Evolutionary conservation across 2,888 invertebrate species (phyloP).

Genomic region (Baronia brevicornis): DNA sequence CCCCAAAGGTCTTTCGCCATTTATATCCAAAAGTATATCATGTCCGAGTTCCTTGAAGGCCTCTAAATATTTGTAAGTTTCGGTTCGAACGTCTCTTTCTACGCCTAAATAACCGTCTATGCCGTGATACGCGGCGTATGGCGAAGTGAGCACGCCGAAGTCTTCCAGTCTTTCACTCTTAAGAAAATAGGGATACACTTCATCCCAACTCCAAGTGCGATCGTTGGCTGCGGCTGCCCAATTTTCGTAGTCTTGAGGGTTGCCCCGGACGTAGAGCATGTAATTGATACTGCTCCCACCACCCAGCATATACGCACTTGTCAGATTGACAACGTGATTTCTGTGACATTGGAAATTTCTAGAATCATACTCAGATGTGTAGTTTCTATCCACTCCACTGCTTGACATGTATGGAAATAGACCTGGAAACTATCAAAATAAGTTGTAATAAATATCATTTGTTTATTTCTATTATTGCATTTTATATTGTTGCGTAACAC

Average conservation of each 20-base stretch:
- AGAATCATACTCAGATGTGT: conserved; percentile 18
- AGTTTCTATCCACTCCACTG: conserved; percentile 21
- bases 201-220: conserved; percentile 23
- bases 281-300: conserved; percentile 25
- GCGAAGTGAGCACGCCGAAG: conserved; percentile 17
- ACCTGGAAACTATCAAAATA: conserved; percentile 17
- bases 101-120: conserved; percentile 25
- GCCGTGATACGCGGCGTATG: conserved; percentile 24
- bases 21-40: conserved; percentile 29
- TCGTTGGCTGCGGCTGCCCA: conserved; percentile 26
- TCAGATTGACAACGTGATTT: conserved; percentile 15
- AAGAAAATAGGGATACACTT: conserved; percentile 25
- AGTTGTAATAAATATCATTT: not conserved
- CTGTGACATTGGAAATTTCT: conserved; percentile 18
- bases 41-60: conserved; percentile 36
- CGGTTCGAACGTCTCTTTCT: conserved; percentile 18
- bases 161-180: conserved; percentile 27
- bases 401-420: conserved; percentile 10
- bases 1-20: conserved; percentile 32
- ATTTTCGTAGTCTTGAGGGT: conserved; percentile 22
- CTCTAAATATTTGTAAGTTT: conserved; percentile 20
- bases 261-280: conserved; percentile 26
- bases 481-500: too few species aligned
- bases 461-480: too few species aligned
- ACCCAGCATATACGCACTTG: conserved; percentile 25